Percentiles rank a stretch among this genome's conserved stretches.
Conservation (phyloP, 1,140 invertebrate genomes). For the Plectrocnemia conspersa region DNA sequence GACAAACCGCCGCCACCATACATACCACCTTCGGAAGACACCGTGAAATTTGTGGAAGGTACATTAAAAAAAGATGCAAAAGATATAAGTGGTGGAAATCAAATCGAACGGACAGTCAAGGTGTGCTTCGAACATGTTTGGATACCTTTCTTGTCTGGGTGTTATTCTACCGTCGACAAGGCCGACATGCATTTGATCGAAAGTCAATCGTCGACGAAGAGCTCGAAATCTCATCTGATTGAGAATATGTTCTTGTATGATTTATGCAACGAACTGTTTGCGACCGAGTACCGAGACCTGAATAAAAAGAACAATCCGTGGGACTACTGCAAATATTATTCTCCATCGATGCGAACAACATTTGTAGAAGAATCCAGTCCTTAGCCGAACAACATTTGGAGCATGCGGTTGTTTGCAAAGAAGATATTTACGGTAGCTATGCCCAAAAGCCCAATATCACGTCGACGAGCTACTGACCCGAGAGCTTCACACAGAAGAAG, state of each 20-base stretch:
- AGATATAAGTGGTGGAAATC: neutral
- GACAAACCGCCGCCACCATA: slow-evolving; percentile 33
- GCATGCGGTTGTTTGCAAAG: slow-evolving; percentile 11
- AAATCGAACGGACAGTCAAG: slow-evolving; percentile 9
- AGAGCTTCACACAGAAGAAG: slow-evolving; percentile 30
- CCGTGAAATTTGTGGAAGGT: neutral
- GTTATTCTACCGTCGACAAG: neutral
- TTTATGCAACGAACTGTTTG: slow-evolving; percentile 27
- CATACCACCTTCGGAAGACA: slow-evolving; percentile 28
- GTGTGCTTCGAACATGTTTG: slow-evolving; percentile 14
- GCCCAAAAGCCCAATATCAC: slow-evolving; percentile 27
- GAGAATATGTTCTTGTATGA: slow-evolving; percentile 22
- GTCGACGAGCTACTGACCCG: slow-evolving; percentile 27
- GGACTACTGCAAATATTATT: slow-evolving; percentile 21
- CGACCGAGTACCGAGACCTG: slow-evolving; percentile 13
- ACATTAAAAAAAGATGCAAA: neutral
- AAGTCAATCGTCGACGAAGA: neutral
- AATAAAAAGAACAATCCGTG: slow-evolving; percentile 11
- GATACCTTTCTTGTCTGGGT: neutral
- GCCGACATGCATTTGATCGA: neutral
- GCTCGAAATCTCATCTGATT: neutral
- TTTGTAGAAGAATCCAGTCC: slow-evolving; percentile 20
- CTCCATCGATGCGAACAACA: slow-evolving; percentile 1
- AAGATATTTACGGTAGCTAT: slow-evolving; percentile 24
- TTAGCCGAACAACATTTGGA: slow-evolving; percentile 24